These are phyloP conservation scores for Allygus modestus DNA, from an alignment of 2,888 invertebrate species.

Conservation along the genomic window DNA sequence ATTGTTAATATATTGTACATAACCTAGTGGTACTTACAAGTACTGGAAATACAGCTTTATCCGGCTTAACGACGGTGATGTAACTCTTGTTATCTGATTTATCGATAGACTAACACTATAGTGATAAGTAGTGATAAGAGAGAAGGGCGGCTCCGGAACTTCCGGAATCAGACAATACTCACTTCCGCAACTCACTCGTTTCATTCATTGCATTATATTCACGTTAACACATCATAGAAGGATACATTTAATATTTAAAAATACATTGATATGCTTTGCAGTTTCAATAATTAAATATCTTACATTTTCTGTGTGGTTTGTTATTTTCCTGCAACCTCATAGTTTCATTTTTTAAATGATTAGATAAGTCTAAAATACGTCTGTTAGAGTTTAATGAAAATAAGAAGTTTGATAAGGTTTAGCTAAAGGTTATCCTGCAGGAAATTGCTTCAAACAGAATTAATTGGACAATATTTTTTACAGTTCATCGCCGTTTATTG, in stretches of 20 bases:
- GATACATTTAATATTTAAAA: not conserved
- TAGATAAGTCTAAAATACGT: no score
- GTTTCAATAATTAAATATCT: constrained; percentile 54
- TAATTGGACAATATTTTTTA: no score
- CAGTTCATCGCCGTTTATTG: no score
- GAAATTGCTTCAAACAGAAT: no score
- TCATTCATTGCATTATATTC: constrained; percentile 7
- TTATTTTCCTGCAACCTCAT: not conserved
- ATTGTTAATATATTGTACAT: not conserved
- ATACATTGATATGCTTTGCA: constrained; percentile 47
- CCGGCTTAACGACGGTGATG: not conserved
- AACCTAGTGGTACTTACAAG: not conserved
- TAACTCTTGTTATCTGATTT: not conserved
- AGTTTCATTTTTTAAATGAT: no score
- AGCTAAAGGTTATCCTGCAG: no score
- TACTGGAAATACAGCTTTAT: not conserved
- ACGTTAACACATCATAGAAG: constrained; percentile 10
- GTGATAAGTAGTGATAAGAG: constrained; percentile 28
- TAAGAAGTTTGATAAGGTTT: no score
- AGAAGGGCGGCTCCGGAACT: constrained; percentile 21
- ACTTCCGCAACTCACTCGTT: constrained; percentile 25
- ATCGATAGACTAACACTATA: constrained; percentile 16
- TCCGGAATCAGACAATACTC: constrained; percentile 25
- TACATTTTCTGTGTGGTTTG: constrained; percentile 32
- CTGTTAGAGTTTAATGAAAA: no score